These are phyloP conservation scores for Trichomycterus rosablanca DNA, from an alignment of 2,113 vertebrate species.

Conservation along the genomic window DNA sequence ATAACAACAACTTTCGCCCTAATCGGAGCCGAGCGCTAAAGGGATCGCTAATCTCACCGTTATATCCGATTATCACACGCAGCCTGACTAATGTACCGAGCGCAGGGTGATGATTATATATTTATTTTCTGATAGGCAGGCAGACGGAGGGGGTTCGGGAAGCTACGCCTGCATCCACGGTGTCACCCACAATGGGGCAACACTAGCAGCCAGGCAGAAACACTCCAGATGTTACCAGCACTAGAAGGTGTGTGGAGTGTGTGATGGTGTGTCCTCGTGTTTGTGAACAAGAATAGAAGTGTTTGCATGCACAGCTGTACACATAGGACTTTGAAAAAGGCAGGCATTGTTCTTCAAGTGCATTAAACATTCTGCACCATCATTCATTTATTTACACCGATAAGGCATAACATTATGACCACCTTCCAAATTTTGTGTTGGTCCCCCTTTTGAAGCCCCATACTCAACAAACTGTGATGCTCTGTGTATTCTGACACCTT, in stretches of 20 bases:
- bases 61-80: constrained; percentile 54
- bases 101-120: constrained; percentile 38
- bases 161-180: constrained; percentile 11
- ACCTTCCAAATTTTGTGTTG: too few relatives aligned
- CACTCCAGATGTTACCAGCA: constrained; percentile 48
- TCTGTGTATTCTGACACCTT: too few relatives aligned
- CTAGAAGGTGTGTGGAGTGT: constrained; percentile 16
- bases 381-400: too few relatives aligned
- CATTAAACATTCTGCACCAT: too few relatives aligned
- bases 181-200: constrained; percentile 40
- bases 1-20: constrained; percentile 39
- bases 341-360: too few relatives aligned
- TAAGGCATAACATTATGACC: too few relatives aligned
- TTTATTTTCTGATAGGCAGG: constrained; percentile 41
- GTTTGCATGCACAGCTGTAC: too few relatives aligned
- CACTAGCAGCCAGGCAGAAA: constrained; percentile 49
- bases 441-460: too few relatives aligned
- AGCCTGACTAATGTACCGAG: constrained; percentile 48
- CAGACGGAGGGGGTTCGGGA: constrained; percentile 5
- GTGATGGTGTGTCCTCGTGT: constrained; percentile 15
- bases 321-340: too few relatives aligned
- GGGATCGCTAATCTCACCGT: constrained; percentile 49
- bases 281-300: too few relatives aligned
- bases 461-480: too few relatives aligned
- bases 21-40: constrained; percentile 42